A percentile compares a stretch with the other conserved stretches of the same genome.
These are phyloP conservation scores for Lordiphosa clarofinis DNA, from an alignment of 1,140 invertebrate genomes.

Conservation along the genomic window DNA sequence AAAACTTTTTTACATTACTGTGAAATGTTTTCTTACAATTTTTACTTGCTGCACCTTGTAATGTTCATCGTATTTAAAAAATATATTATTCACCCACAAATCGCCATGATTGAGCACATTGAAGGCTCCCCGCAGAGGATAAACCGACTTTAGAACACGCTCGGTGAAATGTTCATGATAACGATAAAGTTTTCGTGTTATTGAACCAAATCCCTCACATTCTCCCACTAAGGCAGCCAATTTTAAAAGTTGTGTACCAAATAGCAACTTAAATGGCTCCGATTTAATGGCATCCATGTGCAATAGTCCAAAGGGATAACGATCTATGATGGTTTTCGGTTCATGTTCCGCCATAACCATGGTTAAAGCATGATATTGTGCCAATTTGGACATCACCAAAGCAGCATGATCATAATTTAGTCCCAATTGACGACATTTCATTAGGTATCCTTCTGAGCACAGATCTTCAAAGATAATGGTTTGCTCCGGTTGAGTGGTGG, in stretches of 20 bases:
- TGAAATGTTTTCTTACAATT: slow-evolving; percentile 71
- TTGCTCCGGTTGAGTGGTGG: slow-evolving; percentile 62
- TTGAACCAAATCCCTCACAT: slow-evolving; percentile 76
- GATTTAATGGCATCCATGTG: slow-evolving; percentile 72
- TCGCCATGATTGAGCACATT: slow-evolving; percentile 85
- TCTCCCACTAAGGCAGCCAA: slow-evolving; percentile 72
- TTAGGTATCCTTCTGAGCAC: slow-evolving; percentile 48
- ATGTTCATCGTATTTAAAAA: slow-evolving; percentile 80
- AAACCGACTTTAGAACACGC: slow-evolving; percentile 58
- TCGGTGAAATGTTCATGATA: slow-evolving; percentile 64
- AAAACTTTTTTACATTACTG: slow-evolving; percentile 28
- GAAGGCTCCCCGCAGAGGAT: slow-evolving; percentile 41
- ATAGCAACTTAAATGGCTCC: slow-evolving; percentile 63
- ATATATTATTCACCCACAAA: slow-evolving; percentile 85
- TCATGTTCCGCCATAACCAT: slow-evolving; percentile 62
- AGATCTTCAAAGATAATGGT: slow-evolving; percentile 74
- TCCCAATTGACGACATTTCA: slow-evolving; percentile 69
- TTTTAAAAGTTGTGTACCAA: slow-evolving; percentile 58
- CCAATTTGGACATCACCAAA: slow-evolving; percentile 63
- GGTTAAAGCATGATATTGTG: slow-evolving; percentile 69
- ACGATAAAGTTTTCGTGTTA: slow-evolving; percentile 70
- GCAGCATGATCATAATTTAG: slow-evolving; percentile 49
- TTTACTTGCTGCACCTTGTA: slow-evolving; percentile 69
- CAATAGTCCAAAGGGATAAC: slow-evolving; percentile 65
- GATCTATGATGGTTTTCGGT: slow-evolving; percentile 55